These are phyloP conservation scores for Psittacula derbiana DNA, from an alignment of 2,797 vertebrate genomes.

Conservation along the genomic window DNA sequence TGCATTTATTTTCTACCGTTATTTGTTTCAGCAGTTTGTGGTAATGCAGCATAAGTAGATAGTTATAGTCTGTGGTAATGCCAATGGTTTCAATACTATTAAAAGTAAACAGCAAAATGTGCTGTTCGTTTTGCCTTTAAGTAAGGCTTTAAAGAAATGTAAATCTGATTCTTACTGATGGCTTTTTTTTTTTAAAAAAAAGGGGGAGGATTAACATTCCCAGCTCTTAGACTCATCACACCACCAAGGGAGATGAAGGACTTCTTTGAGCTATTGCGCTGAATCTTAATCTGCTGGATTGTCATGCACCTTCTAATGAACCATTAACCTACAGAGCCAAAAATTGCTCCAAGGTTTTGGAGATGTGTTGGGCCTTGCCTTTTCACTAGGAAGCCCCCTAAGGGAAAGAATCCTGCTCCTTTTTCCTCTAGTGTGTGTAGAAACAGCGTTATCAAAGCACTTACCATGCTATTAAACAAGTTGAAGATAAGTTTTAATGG, in stretches of 20 bases:
- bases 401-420: background rate
- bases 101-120: background rate
- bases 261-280: background rate
- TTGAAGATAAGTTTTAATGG: background rate
- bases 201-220: background rate
- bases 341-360: background rate
- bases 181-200: background rate
- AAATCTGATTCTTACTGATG: background rate
- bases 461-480: background rate
- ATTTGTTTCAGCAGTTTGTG: background rate
- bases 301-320: background rate
- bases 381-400: background rate
- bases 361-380: background rate
- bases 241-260: background rate
- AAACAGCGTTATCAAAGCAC: background rate
- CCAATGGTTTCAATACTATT: background rate
- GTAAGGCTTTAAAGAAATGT: background rate
- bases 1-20: conserved; percentile 1
- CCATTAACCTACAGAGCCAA: background rate
- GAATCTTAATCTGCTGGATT: background rate
- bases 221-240: background rate
- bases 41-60: background rate
- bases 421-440: background rate
- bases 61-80: background rate
- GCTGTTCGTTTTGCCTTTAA: background rate